Conservation (phyloP, 2,113 vertebrate genomes). For the Elephas maximus region DNA sequence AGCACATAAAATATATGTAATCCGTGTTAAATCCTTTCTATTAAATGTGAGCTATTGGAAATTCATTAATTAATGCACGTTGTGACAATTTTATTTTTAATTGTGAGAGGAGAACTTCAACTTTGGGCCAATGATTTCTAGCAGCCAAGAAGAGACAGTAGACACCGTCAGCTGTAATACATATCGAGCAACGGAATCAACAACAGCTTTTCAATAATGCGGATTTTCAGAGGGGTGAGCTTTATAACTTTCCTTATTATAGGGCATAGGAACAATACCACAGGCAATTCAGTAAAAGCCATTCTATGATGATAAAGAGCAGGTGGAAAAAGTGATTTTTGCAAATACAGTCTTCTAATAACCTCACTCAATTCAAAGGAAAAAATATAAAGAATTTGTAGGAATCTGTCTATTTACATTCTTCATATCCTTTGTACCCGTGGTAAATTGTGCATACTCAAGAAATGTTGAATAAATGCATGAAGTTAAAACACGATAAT, state of each 20-base stretch:
- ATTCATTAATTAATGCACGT: not conserved
- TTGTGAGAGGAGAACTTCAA: not conserved
- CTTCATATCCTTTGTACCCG: not conserved
- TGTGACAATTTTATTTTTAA: not conserved
- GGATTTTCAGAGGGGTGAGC: not conserved
- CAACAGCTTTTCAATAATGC: not conserved
- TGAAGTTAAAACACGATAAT: not conserved
- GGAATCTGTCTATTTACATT: not conserved
- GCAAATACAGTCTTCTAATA: not conserved
- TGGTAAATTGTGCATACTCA: not conserved
- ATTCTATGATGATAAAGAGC: not conserved
- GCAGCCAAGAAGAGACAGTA: not conserved
- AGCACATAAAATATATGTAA: not conserved
- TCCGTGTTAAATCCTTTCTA: slow-evolving; percentile 10
- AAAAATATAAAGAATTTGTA: not conserved
- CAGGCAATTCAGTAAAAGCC: not conserved
- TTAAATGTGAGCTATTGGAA: not conserved
- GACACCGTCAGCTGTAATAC: not conserved
- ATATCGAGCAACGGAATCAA: not conserved
- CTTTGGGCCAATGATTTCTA: not conserved
- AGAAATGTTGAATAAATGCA: not conserved
- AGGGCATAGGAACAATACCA: not conserved
- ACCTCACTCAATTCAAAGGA: not conserved
- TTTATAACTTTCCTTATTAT: not conserved
- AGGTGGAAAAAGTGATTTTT: not conserved